Base-by-base conservation (phyloP, 2,797 vertebrate genomes). In the Anguilla marmorata region DNA sequence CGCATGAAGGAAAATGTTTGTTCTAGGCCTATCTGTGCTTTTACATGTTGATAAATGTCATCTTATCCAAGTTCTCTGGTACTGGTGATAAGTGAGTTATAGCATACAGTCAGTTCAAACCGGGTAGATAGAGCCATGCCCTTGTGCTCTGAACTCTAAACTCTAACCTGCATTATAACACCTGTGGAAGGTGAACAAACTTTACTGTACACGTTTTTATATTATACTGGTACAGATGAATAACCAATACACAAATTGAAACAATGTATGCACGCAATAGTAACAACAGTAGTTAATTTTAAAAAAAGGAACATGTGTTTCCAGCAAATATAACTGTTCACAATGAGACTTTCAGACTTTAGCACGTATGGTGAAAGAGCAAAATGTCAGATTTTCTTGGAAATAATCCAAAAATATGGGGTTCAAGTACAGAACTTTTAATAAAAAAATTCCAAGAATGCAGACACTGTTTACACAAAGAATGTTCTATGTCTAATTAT, bases 1-100 rank as follows among this genome's bases (percentile, higher is more conserved):
- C 12, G 45, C 21, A n/a, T 74, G 66, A 89, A 56, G 52, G 85
- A 86, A 87, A 89, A 76, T 89, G 66, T 87, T 85, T 85, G 66
- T 69, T 89, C 50, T 27, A 27, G 60, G 27, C 88, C 88, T 89
- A 60, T 86, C 85, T 41, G 56, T 54, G 87, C 50, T 82, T 84
- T 66, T 83, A 87, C 69, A 88, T 27, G 19, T 30, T 86, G 85
- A 86, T 86, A 72, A 74, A 89, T 72, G n/a, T 30, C 56, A 48
- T 45, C 86, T 89, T 89, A 89, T 89, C 88, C 52, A 16, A 58
- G 50, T 60, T 56, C 52, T 87, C 86, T 85, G 54, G 84, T 52
- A 19, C 16, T 54, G 30, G 84, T 79, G 83, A 90, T 89, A 89
- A 52, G n/a, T 58, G 11, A 45, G 30, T 5, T 41, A 50, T 83